Conservation (phyloP, 2,888 invertebrate species). For the Melipona bicolor region DNA sequence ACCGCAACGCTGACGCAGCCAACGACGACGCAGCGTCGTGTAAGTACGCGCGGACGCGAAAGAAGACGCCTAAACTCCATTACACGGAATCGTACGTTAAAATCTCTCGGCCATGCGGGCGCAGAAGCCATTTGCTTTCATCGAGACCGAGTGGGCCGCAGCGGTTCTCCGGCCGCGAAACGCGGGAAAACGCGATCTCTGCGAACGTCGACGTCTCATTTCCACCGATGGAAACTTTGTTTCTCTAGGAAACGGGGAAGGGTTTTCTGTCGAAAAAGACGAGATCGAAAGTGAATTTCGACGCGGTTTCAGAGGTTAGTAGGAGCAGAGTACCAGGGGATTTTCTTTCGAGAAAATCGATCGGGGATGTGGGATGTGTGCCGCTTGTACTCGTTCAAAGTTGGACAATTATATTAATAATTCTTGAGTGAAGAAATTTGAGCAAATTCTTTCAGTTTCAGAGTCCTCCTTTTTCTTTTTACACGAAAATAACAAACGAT, state of each 20-base stretch:
- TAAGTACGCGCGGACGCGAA: slow-evolving; percentile 9
- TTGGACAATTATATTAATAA: background rate
- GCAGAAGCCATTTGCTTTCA: slow-evolving; percentile 63
- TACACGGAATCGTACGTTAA: slow-evolving; percentile 59
- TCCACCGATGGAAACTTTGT: background rate
- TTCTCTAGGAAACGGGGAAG: too few relatives aligned
- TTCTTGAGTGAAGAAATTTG: too few relatives aligned
- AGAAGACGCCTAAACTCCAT: slow-evolving; percentile 56
- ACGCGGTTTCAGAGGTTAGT: background rate
- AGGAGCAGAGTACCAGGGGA: background rate
- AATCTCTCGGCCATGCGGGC: slow-evolving; percentile 58
- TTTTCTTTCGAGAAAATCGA: background rate
- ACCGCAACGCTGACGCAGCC: background rate
- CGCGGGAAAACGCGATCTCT: background rate
- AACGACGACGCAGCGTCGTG: background rate
- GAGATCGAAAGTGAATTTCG: background rate
- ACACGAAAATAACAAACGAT: too few relatives aligned
- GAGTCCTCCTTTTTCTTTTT: too few relatives aligned
- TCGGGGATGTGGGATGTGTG: background rate
- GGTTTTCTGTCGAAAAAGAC: background rate
- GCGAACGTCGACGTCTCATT: background rate
- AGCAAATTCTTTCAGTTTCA: too few relatives aligned
- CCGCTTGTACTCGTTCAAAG: background rate
- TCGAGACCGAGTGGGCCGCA: slow-evolving; percentile 32
- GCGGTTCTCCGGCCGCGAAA: slow-evolving; percentile 46